Evolutionary conservation across 2,797 vertebrate species (phyloP), one percentile per base, ranked within the genome.

Genomic region (Alauda arvensis): DNA sequence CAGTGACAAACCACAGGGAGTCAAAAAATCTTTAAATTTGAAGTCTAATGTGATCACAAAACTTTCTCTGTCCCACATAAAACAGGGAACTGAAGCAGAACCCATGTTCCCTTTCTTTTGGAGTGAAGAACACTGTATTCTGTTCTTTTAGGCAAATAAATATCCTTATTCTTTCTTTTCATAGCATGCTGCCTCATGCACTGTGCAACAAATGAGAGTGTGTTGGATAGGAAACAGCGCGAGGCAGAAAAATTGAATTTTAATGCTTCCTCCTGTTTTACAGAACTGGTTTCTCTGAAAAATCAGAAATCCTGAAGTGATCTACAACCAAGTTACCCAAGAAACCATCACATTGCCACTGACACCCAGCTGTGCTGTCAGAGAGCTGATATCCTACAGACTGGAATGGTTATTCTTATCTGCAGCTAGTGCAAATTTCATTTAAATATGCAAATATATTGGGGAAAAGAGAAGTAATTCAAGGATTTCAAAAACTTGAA

Each of bases 51-150:
- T 20, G 14, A 65, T 46, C 19, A 51, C 20, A 70, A 8, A 60
- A 16, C 20, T 42, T 78, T 48, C 31, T 74, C 8, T 28, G 40
- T 85, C 29, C 40, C 9, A 10, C 18, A 18, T 29, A 20, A 18
- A 42, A 8, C 10, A 43, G 34, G 17, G 7, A 37, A n/a, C 34
- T 37, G 59, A 77, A 65, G 40, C 25, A 84, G 31, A 67, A 24
- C 18, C 4, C 1, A 0, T 17, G 19, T 24, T 26, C 33, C 61
- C 18, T 29, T 6, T 3, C 13, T 65, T 62, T 49, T 33, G 14
- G 12, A 63, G 34, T 53, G 49, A 79, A 79, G 49, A 88, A 14
- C 15, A 4, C 4, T 43, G 7, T 51, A 3, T 69, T 80, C 31
- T 68, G 4, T 59, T 66, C 25, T 60, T 85, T 52, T 14, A 37